Percentiles rank a stretch among this genome's conserved stretches.
phyloP scores from a whole-genome alignment of 2,888 invertebrate genomes.

The Cremastobaeus sp. region DNA sequence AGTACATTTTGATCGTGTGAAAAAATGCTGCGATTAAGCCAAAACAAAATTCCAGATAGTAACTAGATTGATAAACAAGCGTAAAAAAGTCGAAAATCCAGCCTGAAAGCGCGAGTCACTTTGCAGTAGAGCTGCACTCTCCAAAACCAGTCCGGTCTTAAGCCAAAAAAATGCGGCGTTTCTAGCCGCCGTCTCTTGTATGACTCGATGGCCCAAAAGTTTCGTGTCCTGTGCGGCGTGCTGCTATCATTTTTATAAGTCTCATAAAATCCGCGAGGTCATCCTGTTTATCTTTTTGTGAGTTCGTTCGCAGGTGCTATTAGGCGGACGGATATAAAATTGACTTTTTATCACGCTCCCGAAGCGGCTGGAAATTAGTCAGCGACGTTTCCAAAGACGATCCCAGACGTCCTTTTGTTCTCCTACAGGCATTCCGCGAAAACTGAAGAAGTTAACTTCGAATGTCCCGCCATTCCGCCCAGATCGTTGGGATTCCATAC shows the following conservation, averaged over 20 bases:
- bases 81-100: not conserved
- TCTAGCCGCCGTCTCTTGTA: conserved; percentile 47
- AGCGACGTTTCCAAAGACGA: conserved; percentile 66
- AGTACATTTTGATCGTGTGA: no score
- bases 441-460: conserved; percentile 37
- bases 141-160: conserved; percentile 51
- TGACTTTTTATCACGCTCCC: conserved; percentile 70
- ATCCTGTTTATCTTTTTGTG: conserved; percentile 39
- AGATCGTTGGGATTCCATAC: conserved; percentile 37
- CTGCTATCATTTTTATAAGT: conserved; percentile 75
- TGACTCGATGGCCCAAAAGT: conserved; percentile 37
- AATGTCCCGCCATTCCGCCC: conserved; percentile 32
- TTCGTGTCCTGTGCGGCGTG: conserved; percentile 49
- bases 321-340: conserved; percentile 66
- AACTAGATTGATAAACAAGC: no score
- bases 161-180: conserved; percentile 50
- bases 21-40: no score
- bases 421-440: conserved; percentile 44
- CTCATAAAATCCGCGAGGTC: conserved; percentile 71
- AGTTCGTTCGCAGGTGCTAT: conserved; percentile 44
- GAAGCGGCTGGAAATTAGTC: conserved; percentile 70
- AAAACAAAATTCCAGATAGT: no score
- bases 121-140: conserved; percentile 12
- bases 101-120: conserved; percentile 22
- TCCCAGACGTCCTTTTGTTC: conserved; percentile 52